phyloP scores from a whole-genome alignment of 2,113 vertebrate genomes.

The Mystacornis crossleyi region DNA sequence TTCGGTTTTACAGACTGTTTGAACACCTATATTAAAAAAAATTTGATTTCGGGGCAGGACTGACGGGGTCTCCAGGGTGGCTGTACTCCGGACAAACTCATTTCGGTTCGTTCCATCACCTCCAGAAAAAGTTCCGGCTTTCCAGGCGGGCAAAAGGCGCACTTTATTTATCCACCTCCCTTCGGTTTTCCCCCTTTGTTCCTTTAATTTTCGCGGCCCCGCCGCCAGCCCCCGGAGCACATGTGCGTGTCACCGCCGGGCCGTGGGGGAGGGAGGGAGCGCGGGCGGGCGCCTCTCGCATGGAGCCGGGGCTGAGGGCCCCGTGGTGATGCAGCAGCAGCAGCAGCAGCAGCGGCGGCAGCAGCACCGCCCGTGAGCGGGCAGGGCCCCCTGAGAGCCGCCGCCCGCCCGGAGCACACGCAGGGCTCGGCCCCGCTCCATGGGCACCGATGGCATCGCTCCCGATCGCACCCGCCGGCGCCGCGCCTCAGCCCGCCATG shows the following conservation, averaged over 20 bases:
- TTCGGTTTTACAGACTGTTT: not conserved
- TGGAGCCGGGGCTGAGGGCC: constrained; percentile 26
- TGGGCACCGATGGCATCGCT: constrained; percentile 53
- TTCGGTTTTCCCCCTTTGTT: constrained; percentile 7
- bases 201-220: constrained; percentile 25
- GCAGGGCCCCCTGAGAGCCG: constrained; percentile 8
- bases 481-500: constrained; percentile 47
- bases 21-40: not conserved
- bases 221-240: constrained; percentile 52
- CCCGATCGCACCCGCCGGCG: not conserved
- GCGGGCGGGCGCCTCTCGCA: constrained; percentile 20
- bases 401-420: not conserved
- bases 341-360: not conserved
- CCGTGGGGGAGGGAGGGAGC: constrained; percentile 35
- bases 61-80: not conserved
- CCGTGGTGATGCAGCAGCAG: not conserved
- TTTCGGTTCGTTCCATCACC: not conserved
- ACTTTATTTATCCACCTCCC: not conserved
- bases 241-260: constrained; percentile 46
- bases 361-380: not conserved
- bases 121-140: not conserved
- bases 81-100: not conserved
- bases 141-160: not conserved
- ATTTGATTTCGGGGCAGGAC: not conserved
- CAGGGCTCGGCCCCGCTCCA: constrained; percentile 51